Conservation (phyloP, 2,888 invertebrate species). For the Atherix ibis region DNA sequence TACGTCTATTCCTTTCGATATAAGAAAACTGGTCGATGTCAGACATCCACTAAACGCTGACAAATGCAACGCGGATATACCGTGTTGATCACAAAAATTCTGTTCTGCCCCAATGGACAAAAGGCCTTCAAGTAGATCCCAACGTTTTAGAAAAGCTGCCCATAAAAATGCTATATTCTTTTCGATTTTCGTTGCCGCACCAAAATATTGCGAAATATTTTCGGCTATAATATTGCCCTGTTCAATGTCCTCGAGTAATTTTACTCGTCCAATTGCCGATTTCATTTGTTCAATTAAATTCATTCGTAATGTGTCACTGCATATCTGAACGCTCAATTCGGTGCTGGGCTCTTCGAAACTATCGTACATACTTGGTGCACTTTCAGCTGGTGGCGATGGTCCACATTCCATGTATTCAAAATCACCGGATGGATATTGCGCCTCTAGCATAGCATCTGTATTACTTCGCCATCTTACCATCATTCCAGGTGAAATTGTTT, state of each 20-base stretch:
- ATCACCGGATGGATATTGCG: slow-evolving; percentile 48
- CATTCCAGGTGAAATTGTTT: slow-evolving; percentile 33
- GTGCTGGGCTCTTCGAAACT: slow-evolving; percentile 59
- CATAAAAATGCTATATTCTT: slow-evolving; percentile 56
- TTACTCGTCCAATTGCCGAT: slow-evolving; percentile 47
- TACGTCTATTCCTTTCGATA: slow-evolving; percentile 50
- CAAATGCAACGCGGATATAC: slow-evolving; percentile 58
- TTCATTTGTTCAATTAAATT: slow-evolving; percentile 61
- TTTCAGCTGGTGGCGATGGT: slow-evolving; percentile 64
- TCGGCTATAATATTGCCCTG: slow-evolving; percentile 45
- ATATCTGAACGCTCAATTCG: slow-evolving; percentile 54
- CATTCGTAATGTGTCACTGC: slow-evolving; percentile 55
- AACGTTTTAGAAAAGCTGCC: slow-evolving; percentile 55
- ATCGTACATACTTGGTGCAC: slow-evolving; percentile 66
- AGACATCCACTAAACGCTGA: slow-evolving; percentile 65
- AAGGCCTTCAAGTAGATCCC: slow-evolving; percentile 47
- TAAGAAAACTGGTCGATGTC: slow-evolving; percentile 50
- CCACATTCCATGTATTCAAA: slow-evolving; percentile 67
- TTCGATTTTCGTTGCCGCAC: slow-evolving; percentile 46
- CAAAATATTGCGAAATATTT: slow-evolving; percentile 37
- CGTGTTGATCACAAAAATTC: slow-evolving; percentile 53
- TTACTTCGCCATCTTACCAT: slow-evolving; percentile 44
- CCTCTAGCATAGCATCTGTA: slow-evolving; percentile 41
- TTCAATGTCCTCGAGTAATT: slow-evolving; percentile 59
- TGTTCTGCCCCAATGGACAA: slow-evolving; percentile 53